Base-by-base conservation (phyloP, 2,888 invertebrate genomes). In the Metopia argyrocephala region DNA sequence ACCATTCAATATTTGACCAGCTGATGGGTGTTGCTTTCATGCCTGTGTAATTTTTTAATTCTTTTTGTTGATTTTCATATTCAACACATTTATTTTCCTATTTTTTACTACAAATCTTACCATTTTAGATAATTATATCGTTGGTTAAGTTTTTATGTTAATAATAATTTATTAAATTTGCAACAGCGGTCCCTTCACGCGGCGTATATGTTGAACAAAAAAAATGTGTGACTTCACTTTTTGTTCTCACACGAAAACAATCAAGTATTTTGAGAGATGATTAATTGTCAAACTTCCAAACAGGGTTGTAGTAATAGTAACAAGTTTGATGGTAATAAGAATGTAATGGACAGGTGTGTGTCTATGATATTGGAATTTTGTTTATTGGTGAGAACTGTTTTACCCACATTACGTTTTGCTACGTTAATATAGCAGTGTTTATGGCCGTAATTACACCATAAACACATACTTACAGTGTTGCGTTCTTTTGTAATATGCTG, bases 61-160 rank as follows among this genome's bases (percentile, higher is more conserved):
- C 1, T 5, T 15, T 7, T 21, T n/a, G 15, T n/a, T 0, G 27
- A 18, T 27, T 64, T 12, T 31, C 0, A 1, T 0, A 48, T 21
- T 2, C 28, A 45, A 31, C 25, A 18, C 20, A 12, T 28, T 31
- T 1, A n/a, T 20, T 61, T 21, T 7, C 21, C 3, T 2, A 12
- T 28, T 76, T 84, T 88, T 88, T 88, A 56, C 80, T 46, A 5
- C 2, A 9, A 50, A 70, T 74, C 88, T 87, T 85, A 88, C 88
- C 88, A 88, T 88, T 82, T 86, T 88, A 81, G 83, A 85, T 76
- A 84, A 84, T 85, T 86, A 65, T 65, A 12, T 21, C 6, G 3
- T 62, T 21, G 25, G 7, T 70, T 25, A 15, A 28, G 25, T 7
- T n/a, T 21, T 21, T 54, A 61, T 66, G 52, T 82, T 64, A 57